Conservation (phyloP, 2,113 vertebrate genomes). For the Dasyurus viverrinus region DNA sequence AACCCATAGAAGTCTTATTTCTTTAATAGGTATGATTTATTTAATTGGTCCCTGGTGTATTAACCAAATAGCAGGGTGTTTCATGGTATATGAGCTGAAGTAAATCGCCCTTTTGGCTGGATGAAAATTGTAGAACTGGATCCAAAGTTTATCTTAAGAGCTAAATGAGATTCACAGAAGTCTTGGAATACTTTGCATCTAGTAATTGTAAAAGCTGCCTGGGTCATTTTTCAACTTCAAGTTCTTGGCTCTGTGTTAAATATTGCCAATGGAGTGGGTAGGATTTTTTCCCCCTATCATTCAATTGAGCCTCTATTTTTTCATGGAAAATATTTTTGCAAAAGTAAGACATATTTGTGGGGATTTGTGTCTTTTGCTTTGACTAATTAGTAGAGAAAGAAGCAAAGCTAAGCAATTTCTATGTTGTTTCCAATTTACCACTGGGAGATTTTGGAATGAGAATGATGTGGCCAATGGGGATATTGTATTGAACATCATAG, state of each 20-base stretch:
- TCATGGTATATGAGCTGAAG: not conserved
- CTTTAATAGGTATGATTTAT: not conserved
- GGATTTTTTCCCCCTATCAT: not conserved
- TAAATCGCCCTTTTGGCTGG: not conserved
- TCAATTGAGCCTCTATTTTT: not conserved
- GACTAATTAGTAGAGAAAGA: not conserved
- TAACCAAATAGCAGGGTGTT: not conserved
- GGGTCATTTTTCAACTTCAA: not conserved
- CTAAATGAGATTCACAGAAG: not conserved
- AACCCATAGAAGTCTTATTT: not conserved
- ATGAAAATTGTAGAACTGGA: not conserved
- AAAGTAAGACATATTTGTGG: not conserved
- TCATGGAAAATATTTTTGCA: not conserved
- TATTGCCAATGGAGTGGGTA: not conserved
- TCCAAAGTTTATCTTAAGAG: too few relatives aligned
- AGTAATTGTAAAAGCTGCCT: not conserved
- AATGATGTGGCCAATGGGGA: not conserved
- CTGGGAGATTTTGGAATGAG: not conserved
- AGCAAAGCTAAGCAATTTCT: not conserved
- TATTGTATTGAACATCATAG: not conserved
- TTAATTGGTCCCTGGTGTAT: not conserved
- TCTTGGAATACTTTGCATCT: not conserved
- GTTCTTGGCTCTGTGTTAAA: not conserved
- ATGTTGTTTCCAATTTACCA: not conserved
- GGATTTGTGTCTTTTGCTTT: not conserved